Conservation (phyloP, 2,888 invertebrate genomes). For the Epistrophe grossulariae region DNA sequence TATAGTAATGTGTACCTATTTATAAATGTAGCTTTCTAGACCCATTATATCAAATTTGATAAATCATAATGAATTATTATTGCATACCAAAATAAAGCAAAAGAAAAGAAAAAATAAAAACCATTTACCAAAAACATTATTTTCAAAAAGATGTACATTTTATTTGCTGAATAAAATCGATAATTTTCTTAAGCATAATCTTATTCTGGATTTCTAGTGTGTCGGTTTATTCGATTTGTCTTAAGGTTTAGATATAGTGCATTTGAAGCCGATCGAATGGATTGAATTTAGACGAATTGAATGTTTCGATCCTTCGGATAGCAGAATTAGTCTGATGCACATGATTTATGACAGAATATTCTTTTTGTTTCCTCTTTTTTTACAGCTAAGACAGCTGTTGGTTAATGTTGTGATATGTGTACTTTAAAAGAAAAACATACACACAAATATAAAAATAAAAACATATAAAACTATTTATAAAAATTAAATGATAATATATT, state of each 20-base stretch:
- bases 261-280: not conserved
- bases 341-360: not conserved
- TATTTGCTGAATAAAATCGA: constrained; percentile 6
- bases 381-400: constrained; percentile 43
- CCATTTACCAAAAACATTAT: not conserved
- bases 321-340: not conserved
- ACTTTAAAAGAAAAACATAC: constrained; percentile 66
- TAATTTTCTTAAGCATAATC: not conserved
- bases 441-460: constrained; percentile 69
- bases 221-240: not conserved
- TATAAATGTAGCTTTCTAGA: constrained; percentile 69
- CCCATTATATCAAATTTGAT: constrained; percentile 10
- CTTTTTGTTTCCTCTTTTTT: not conserved
- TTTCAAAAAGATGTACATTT: not conserved
- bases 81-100: not conserved
- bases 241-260: not conserved
- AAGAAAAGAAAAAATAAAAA: not conserved
- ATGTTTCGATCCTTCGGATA: constrained; percentile 21
- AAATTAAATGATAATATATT: constrained; percentile 22
- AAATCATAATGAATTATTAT: constrained; percentile 13
- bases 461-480: not conserved
- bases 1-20: constrained; percentile 66
- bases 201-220: not conserved
- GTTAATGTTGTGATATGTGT: constrained; percentile 74
- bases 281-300: not conserved